Percentiles rank a stretch among this genome's conserved stretches.
Conservation (phyloP, 2,113 vertebrate species). For the Alligator sinensis region DNA sequence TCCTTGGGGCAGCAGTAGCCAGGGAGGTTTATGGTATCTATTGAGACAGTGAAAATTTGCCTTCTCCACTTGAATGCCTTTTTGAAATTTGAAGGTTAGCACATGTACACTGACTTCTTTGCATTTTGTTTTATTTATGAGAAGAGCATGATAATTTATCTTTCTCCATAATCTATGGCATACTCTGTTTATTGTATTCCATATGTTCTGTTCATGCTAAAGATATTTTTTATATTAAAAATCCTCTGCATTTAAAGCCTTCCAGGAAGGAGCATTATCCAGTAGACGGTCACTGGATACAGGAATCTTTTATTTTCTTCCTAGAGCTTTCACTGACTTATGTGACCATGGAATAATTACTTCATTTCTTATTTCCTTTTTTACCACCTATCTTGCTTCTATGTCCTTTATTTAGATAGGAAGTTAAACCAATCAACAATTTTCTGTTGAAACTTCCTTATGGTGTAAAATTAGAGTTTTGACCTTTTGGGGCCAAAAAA, state of each 20-base stretch:
- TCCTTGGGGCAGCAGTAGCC: not conserved
- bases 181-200: not conserved
- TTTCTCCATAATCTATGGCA: too few relatives aligned
- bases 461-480: not conserved
- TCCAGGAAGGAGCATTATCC: not conserved
- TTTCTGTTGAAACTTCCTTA: not conserved
- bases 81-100: not conserved
- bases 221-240: not conserved
- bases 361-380: not conserved
- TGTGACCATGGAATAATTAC: not conserved
- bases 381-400: not conserved
- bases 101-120: accelerated
- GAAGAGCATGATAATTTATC: too few relatives aligned
- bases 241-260: not conserved
- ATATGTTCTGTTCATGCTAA: not conserved
- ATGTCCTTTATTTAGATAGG: not conserved
- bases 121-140: not conserved
- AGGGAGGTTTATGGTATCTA: not conserved
- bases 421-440: accelerated
- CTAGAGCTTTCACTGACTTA: not conserved
- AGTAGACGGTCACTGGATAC: not conserved
- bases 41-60: accelerated
- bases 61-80: not conserved
- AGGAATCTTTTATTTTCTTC: not conserved
- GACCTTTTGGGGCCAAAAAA: not conserved